Percentiles rank a stretch among this genome's conserved stretches.
phyloP scores from a whole-genome alignment of 2,888 invertebrate genomes.

The Oligia strigilis region DNA sequence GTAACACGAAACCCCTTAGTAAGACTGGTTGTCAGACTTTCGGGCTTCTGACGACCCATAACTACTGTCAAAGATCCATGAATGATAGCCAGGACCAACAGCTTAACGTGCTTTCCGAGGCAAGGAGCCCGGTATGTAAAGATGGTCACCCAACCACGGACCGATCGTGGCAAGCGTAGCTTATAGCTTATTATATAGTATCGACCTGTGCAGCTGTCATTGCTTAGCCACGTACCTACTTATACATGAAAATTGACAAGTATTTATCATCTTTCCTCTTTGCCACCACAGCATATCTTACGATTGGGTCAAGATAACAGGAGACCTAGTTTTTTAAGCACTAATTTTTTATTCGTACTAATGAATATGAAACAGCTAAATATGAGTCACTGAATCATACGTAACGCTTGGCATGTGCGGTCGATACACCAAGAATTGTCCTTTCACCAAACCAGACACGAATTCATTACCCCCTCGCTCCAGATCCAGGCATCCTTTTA shows the following conservation, averaged over 20 bases:
- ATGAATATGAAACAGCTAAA: background rate
- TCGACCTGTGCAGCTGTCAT: background rate
- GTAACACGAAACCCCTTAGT: background rate
- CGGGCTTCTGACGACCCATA: background rate
- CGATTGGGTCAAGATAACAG: background rate
- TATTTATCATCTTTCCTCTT: background rate
- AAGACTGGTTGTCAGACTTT: background rate
- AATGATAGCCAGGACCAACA: background rate
- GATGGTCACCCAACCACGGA: background rate
- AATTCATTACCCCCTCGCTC: conserved; percentile 58
- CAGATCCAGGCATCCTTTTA: conserved; percentile 55
- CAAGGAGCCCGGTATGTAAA: background rate
- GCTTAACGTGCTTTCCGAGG: background rate
- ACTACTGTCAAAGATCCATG: background rate
- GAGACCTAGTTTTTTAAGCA: background rate
- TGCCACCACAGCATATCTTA: background rate
- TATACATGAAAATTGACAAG: background rate
- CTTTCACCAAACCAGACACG: conserved; percentile 34
- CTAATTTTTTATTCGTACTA: background rate
- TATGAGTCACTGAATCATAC: conserved; percentile 1
- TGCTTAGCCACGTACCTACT: background rate
- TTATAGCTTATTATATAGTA: no score
- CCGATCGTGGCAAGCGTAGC: background rate
- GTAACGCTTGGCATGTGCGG: background rate
- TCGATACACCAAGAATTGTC: conserved; percentile 4